These are phyloP conservation scores for Synanthedon formicaeformis DNA, from an alignment of 2,888 invertebrate genomes.

Conservation along the genomic window DNA sequence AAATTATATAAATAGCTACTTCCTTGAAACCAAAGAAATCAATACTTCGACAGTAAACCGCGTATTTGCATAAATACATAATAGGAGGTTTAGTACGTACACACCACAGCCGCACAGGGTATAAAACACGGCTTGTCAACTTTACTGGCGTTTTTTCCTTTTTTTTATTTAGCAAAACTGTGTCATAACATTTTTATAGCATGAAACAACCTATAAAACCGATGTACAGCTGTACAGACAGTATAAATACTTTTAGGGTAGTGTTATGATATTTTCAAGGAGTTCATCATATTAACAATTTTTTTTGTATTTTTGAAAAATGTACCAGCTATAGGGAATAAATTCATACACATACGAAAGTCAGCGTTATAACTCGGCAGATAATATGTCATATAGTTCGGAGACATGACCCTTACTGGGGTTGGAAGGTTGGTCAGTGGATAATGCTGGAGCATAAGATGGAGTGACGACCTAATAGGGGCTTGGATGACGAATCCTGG, in stretches of 20 bases:
- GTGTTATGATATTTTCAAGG: too few relatives aligned
- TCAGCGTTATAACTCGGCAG: too few relatives aligned
- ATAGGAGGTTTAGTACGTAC: conserved; percentile 14
- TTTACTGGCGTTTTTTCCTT: conserved; percentile 39
- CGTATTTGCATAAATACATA: conserved; percentile 38
- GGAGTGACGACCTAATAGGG: too few relatives aligned
- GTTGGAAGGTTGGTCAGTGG: too few relatives aligned
- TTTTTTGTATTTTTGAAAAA: too few relatives aligned
- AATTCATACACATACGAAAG: too few relatives aligned
- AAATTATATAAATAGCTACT: neutral
- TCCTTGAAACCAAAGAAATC: conserved; percentile 10
- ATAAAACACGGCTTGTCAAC: conserved; percentile 54
- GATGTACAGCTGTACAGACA: conserved; percentile 7
- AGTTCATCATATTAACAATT: too few relatives aligned
- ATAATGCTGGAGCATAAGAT: too few relatives aligned
- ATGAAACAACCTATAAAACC: conserved; percentile 42
- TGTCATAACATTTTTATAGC: conserved; percentile 58
- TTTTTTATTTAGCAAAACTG: conserved; percentile 41
- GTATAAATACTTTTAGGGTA: neutral
- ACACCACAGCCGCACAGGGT: conserved; percentile 9
- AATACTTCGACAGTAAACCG: conserved; percentile 26
- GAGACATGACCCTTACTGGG: too few relatives aligned
- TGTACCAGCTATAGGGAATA: too few relatives aligned
- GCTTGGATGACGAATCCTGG: too few relatives aligned
- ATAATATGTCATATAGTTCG: too few relatives aligned